Conservation (phyloP, 1,140 invertebrate genomes). For the Drosophila repleta region DNA sequence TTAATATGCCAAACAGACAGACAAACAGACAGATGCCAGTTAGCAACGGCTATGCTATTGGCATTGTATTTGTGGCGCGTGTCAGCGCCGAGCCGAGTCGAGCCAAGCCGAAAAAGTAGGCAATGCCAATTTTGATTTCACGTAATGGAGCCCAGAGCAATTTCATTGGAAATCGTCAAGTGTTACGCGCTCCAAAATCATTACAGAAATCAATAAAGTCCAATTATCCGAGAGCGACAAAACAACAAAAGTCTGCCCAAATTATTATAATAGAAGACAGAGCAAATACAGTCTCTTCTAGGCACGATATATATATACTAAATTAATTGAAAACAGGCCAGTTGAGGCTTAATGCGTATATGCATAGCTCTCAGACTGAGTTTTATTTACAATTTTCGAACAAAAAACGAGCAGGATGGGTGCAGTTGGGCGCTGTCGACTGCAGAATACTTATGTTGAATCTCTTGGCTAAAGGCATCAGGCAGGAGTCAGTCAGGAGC, state of each 20-base stretch:
- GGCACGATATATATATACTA: no score
- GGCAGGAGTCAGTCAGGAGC: no score
- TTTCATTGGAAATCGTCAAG: constrained; percentile 48
- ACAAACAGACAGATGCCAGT: constrained; percentile 28
- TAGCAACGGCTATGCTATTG: constrained; percentile 3
- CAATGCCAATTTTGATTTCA: constrained; percentile 47
- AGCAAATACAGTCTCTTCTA: neutral
- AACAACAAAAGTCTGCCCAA: neutral
- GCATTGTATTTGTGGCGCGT: constrained; percentile 51
- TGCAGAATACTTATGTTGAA: no score
- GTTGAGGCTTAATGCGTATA: neutral
- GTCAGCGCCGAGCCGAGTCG: constrained; percentile 20
- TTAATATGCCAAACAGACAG: constrained; percentile 57
- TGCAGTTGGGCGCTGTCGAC: no score
- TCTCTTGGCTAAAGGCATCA: no score
- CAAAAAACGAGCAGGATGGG: no score
- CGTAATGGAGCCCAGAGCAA: constrained; percentile 28
- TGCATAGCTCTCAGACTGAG: neutral
- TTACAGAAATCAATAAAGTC: constrained; percentile 32
- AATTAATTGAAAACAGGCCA: neutral
- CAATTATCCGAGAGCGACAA: neutral
- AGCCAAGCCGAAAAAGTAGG: neutral
- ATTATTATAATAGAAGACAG: neutral
- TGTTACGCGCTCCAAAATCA: constrained; percentile 9
- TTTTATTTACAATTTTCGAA: no score